Base-by-base conservation (phyloP, 2,113 vertebrate species). In the Xiphophorus maculatus region DNA sequence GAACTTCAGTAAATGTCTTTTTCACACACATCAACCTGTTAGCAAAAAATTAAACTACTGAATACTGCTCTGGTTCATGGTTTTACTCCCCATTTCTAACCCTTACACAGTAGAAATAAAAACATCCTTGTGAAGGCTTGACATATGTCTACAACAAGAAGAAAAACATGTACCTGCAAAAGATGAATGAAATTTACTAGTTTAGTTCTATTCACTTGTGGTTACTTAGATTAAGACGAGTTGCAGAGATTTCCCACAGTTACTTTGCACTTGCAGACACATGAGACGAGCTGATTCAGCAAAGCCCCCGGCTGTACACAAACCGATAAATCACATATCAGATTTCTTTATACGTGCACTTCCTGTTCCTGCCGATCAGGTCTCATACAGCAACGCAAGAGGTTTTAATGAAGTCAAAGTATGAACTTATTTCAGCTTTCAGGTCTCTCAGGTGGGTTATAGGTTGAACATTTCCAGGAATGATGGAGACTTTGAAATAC, bases 271-370 rank as follows among this genome's bases (percentile, higher is more conserved):
- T 37, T 37, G 6, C 5, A 60, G 63, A 74, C 64, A 80, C 74
- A 48, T 68, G 74, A 32, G 65, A 78, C 77, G 37, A 42, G 89
- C 84, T 81, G 80, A 1, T 54, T 90, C 84, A 86, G 90, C 87
- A 84, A 37, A 42, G 81, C 86, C 69, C 83, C 89, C 79, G 89
- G 90, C 84, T 86, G 85, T 78, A 63, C 68, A 74, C n/a, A 68
- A 11, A 69, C 64, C 77, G 62, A 54, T 71, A 67, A 32, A 83
- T 87, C 84, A 79, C 69, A 66, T 64, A 83, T 87, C 84, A 79
- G 69, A 66, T 64, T 60, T 37, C 35, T 28, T 66, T 62, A 40
- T 71, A 84, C 69, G 73, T 85, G 74, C 76, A 27, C 32, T 58
- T 25, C 8, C 42, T 73, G 30, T 2, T 0, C 74, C 60, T 73